These are phyloP conservation scores for Antedon mediterranea DNA, from an alignment of 53 echinoderm and acorn worm species.

Conservation along the genomic window DNA sequence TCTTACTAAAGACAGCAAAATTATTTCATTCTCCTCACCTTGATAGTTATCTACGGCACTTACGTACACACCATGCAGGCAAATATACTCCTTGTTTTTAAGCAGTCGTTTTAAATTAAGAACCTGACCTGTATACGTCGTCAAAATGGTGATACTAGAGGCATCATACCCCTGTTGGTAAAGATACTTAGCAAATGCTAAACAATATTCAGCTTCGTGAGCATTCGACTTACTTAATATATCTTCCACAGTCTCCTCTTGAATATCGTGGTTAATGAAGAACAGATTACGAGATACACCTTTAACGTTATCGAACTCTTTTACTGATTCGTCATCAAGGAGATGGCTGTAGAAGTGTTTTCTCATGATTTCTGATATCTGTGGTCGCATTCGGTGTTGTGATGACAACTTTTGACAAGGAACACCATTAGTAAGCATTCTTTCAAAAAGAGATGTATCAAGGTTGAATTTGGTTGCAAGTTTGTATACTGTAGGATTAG, in stretches of 20 bases:
- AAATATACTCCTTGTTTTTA: constrained; percentile 32
- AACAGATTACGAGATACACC: constrained; percentile 55
- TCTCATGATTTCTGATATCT: constrained; percentile 47
- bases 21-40: constrained; percentile 94
- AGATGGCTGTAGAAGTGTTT: constrained; percentile 57
- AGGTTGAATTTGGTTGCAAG: constrained; percentile 57
- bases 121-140: constrained; percentile 73
- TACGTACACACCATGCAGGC: constrained; percentile 27
- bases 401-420: constrained; percentile 45
- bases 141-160: constrained; percentile 60
- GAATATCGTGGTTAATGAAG: constrained; percentile 45
- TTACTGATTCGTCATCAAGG: constrained; percentile 51
- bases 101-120: constrained; percentile 39
- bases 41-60: constrained; percentile 80
- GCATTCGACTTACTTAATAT: constrained; percentile 50
- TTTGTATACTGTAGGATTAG: constrained; percentile 76
- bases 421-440: constrained; percentile 72
- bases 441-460: constrained; percentile 81
- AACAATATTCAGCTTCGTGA: constrained; percentile 49
- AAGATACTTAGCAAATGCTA: constrained; percentile 49
- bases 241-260: constrained; percentile 37
- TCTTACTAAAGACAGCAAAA: constrained; percentile 71
- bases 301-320: constrained; percentile 19
- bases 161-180: constrained; percentile 55
- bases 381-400: constrained; percentile 90